Conservation (phyloP, 2,797 vertebrate species). For the Bothrops alternatus region DNA sequence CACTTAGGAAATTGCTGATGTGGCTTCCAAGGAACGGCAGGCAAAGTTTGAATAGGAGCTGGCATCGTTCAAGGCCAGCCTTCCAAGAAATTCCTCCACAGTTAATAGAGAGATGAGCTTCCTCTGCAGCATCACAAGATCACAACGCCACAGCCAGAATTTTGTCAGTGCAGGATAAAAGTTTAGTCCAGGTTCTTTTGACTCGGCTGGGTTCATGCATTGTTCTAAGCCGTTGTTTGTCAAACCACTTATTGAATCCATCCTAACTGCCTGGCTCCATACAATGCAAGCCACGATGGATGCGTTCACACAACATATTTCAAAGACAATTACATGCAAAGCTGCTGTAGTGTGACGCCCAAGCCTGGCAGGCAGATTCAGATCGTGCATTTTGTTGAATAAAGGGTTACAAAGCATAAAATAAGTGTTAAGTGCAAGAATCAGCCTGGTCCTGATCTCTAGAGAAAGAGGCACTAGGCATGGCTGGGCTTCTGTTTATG, state of each 20-base stretch:
- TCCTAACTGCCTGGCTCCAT: too few relatives aligned
- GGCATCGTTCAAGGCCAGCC: neutral
- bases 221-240: neutral
- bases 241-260: neutral
- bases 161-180: neutral
- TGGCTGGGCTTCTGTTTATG: neutral
- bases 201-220: too few relatives aligned
- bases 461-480: too few relatives aligned
- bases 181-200: neutral
- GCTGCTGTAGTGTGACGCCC: too few relatives aligned
- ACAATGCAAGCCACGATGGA: too few relatives aligned
- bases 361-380: too few relatives aligned
- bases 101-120: neutral
- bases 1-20: neutral
- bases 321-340: too few relatives aligned
- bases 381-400: too few relatives aligned
- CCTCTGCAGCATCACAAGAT: neutral
- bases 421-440: too few relatives aligned
- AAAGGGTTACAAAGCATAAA: too few relatives aligned
- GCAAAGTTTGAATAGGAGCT: neutral
- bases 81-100: neutral
- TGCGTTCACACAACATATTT: too few relatives aligned
- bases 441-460: too few relatives aligned
- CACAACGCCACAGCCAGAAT: neutral
- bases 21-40: neutral